These are phyloP conservation scores for Drosophila albomicans DNA, from an alignment of 1,140 invertebrate genomes.

Conservation along the genomic window DNA sequence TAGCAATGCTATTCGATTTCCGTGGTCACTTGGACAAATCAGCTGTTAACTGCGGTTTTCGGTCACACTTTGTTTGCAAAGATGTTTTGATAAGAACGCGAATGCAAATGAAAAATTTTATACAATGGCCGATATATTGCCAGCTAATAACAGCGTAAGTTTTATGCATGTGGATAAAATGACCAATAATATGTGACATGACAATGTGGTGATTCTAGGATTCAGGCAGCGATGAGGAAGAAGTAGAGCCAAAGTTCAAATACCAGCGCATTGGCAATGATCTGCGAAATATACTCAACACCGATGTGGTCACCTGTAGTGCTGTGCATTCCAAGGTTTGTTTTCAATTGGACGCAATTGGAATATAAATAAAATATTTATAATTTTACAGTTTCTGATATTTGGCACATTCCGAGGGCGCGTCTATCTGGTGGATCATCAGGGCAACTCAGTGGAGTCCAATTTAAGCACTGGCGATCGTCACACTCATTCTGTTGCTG, in stretches of 20 bases:
- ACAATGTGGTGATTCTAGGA: slow-evolving; percentile 28
- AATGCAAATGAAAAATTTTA: slow-evolving; percentile 24
- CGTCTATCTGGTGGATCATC: slow-evolving; percentile 96
- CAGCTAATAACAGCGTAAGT: slow-evolving; percentile 45
- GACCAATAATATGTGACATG: not conserved
- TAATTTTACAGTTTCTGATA: slow-evolving; percentile 91
- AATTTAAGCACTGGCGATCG: slow-evolving; percentile 86
- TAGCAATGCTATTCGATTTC: not conserved
- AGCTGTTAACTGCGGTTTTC: slow-evolving; percentile 35
- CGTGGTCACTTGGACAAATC: not conserved
- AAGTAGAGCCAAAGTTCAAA: slow-evolving; percentile 96
- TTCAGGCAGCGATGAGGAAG: slow-evolving; percentile 60
- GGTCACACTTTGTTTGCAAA: slow-evolving; percentile 30
- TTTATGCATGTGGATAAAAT: not conserved
- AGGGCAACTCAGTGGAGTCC: slow-evolving; percentile 92
- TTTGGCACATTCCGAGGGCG: slow-evolving; percentile 96
- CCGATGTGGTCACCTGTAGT: slow-evolving; percentile 94
- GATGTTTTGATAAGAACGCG: slow-evolving; percentile 50
- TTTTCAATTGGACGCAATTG: slow-evolving; percentile 67
- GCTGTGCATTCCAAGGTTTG: slow-evolving; percentile 95
- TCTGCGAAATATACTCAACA: slow-evolving; percentile 92
- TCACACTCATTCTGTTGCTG: slow-evolving; percentile 93
- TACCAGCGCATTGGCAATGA: slow-evolving; percentile 96
- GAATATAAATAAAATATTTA: not conserved
- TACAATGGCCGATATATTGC: slow-evolving; percentile 51